phyloP scores from a whole-genome alignment of 2,888 invertebrate species.

The Drosophila glabriapex region DNA sequence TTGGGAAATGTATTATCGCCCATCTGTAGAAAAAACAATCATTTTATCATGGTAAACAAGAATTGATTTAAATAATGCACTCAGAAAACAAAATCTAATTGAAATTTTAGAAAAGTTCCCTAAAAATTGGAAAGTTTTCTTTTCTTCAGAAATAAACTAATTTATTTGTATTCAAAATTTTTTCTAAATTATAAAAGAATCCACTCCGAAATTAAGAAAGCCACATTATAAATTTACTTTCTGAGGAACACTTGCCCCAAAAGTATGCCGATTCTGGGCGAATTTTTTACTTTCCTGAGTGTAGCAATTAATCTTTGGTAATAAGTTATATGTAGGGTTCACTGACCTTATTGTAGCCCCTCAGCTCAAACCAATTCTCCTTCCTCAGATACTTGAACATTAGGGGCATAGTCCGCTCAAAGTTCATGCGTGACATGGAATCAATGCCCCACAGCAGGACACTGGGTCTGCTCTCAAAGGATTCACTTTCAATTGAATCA shows the following conservation, averaged over 20 bases:
- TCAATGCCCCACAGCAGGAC: constrained; percentile 94
- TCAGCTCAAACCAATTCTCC: constrained; percentile 89
- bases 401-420: constrained; percentile 91
- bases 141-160: too few species aligned
- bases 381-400: constrained; percentile 89
- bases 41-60: background rate
- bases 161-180: too few species aligned
- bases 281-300: background rate
- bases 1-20: constrained; percentile 96
- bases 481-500: too few species aligned
- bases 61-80: background rate
- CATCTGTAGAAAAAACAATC: constrained; percentile 85
- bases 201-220: too few species aligned
- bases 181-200: too few species aligned
- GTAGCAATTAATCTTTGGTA: background rate
- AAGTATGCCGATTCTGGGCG: background rate
- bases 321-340: background rate
- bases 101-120: background rate
- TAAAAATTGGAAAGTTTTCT: background rate
- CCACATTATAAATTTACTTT: too few species aligned
- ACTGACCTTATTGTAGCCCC: constrained; percentile 89
- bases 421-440: constrained; percentile 92
- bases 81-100: background rate
- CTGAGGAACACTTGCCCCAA: too few species aligned
- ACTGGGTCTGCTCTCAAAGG: constrained; percentile 84